These are phyloP conservation scores for Chymomyza fuscimana DNA, from an alignment of 2,888 invertebrate species.

Conservation along the genomic window DNA sequence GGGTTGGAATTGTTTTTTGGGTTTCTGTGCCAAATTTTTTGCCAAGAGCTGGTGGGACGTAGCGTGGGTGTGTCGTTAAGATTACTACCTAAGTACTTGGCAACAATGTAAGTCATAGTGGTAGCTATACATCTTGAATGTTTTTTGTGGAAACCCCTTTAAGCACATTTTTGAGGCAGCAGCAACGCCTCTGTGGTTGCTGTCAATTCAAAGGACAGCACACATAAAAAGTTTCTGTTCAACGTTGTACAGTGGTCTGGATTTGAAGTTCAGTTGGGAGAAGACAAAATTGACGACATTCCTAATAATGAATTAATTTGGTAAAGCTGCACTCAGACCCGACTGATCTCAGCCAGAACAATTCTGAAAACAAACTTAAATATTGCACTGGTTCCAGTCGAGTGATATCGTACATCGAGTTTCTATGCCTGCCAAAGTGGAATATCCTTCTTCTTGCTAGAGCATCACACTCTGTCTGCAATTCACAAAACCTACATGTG, in stretches of 20 bases:
- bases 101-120: neutral
- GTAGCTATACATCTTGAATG: no score
- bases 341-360: neutral
- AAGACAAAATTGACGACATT: no score
- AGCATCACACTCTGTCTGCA: no score
- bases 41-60: conserved; percentile 20
- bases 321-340: neutral
- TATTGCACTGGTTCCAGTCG: no score
- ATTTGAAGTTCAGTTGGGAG: neutral
- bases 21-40: conserved; percentile 10
- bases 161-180: neutral
- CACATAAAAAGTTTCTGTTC: neutral
- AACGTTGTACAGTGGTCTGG: neutral
- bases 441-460: no score
- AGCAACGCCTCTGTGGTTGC: neutral
- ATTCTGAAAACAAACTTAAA: no score
- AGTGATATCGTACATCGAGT: no score
- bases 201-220: neutral
- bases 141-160: no score
- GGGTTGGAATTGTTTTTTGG: conserved; percentile 1
- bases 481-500: no score
- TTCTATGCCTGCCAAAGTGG: no score
- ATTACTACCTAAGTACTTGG: neutral
- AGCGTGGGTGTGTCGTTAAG: neutral
- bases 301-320: no score